Conservation (phyloP, 1,140 invertebrate species). For the Anagrus nilaparvatae region DNA sequence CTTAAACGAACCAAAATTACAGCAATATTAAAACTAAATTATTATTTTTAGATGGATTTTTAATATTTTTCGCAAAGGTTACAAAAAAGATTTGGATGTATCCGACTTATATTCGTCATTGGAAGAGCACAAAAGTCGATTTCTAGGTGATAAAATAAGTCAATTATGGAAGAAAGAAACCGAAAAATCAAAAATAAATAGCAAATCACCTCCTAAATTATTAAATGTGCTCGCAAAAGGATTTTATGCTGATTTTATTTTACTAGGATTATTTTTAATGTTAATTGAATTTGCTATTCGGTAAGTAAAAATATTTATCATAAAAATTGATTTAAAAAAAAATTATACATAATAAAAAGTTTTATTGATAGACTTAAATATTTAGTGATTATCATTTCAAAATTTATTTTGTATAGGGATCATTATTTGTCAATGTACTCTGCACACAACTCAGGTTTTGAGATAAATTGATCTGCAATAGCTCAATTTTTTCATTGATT, state of each 20-base stretch:
- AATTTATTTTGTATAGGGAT: background rate
- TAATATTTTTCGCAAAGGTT: conserved; percentile 44
- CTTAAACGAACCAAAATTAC: too few relatives aligned
- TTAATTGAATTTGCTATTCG: conserved; percentile 43
- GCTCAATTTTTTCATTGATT: too few relatives aligned
- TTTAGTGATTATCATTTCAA: background rate
- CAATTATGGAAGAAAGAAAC: conserved; percentile 43
- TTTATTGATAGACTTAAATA: background rate
- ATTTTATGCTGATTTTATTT: conserved; percentile 36
- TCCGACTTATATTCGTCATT: conserved; percentile 50
- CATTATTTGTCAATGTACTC: too few relatives aligned
- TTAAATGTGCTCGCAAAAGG: conserved; percentile 36
- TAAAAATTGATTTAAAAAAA: too few relatives aligned
- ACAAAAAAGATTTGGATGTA: conserved; percentile 49
- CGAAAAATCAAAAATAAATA: conserved; percentile 17
- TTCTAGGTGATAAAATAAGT: conserved; percentile 47
- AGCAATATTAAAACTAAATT: too few relatives aligned
- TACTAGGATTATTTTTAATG: conserved; percentile 41
- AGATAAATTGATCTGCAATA: too few relatives aligned
- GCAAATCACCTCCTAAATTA: conserved; percentile 32
- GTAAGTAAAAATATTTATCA: conserved; percentile 30
- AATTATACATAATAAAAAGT: background rate
- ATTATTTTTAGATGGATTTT: conserved; percentile 43
- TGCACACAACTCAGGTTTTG: too few relatives aligned
- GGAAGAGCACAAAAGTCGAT: conserved; percentile 47